phyloP scores from a whole-genome alignment of 92 coral and sea anemone species.

The Umimayanthus kanabou region DNA sequence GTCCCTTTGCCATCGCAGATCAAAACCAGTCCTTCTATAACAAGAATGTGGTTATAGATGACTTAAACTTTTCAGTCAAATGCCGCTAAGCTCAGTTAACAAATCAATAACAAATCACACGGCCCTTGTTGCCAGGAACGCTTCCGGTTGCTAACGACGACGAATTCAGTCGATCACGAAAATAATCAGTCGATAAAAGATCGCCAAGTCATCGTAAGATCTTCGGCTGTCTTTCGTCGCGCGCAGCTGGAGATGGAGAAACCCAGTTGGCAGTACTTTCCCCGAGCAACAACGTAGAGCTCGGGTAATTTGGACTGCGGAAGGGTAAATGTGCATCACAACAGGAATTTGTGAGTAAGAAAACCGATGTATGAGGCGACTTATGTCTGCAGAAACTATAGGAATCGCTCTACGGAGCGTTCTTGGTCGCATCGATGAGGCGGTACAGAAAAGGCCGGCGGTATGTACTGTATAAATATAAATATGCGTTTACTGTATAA shows the following conservation, averaged over 20 bases:
- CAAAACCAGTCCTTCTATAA: background rate
- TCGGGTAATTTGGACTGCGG: too few species aligned
- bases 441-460: slow-evolving; percentile 71
- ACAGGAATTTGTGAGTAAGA: background rate
- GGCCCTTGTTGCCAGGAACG: slow-evolving; percentile 27
- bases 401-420: slow-evolving; percentile 83
- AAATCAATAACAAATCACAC: slow-evolving; percentile 9
- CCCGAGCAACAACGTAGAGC: background rate
- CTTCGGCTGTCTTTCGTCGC: background rate
- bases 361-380: slow-evolving; percentile 59
- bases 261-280: background rate
- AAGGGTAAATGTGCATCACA: background rate
- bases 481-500: too few species aligned
- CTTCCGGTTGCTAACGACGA: slow-evolving; percentile 21
- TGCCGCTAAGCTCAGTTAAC: background rate
- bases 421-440: slow-evolving; percentile 65
- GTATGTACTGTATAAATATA: slow-evolving; percentile 26
- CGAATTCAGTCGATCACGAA: background rate
- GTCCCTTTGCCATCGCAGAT: slow-evolving; percentile 79
- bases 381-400: slow-evolving; percentile 71
- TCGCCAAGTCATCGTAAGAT: background rate
- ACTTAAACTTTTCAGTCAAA: background rate
- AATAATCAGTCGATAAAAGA: slow-evolving; percentile 1
- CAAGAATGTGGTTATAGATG: background rate
- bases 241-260: too few species aligned